Evolutionary conservation across 2,888 invertebrate species (phyloP).

Genomic region (Leptura quadrifasciata): DNA sequence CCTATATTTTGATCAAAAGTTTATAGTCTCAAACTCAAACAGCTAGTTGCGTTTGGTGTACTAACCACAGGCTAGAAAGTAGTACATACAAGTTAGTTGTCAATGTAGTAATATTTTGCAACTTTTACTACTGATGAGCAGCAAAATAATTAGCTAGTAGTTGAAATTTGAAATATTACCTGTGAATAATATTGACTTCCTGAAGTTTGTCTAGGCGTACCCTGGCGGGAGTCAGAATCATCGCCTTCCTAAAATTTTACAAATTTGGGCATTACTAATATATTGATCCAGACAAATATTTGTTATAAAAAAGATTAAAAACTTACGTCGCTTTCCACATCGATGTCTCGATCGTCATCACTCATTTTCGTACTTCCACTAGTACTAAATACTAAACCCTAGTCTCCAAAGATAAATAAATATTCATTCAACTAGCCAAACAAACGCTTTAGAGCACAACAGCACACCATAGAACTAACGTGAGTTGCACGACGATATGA

Average conservation of each 20-base stretch:
- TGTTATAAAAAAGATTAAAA: slow-evolving; percentile 44
- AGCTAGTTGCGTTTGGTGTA: not conserved
- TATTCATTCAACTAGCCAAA: slow-evolving; percentile 24
- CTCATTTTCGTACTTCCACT: slow-evolving; percentile 79
- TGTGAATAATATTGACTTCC: slow-evolving; percentile 86
- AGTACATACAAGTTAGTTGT: not conserved
- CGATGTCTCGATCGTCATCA: slow-evolving; percentile 96
- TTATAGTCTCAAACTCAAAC: not conserved
- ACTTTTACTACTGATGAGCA: slow-evolving; percentile 1
- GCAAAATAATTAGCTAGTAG: not conserved
- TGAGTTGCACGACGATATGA: slow-evolving; percentile 12
- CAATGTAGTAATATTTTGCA: slow-evolving; percentile 13
- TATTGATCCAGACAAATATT: slow-evolving; percentile 41
- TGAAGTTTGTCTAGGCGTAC: slow-evolving; percentile 77
- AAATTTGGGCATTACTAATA: slow-evolving; percentile 45
- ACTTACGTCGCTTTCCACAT: slow-evolving; percentile 96
- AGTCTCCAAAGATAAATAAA: slow-evolving; percentile 8
- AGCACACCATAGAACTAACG: slow-evolving; percentile 15
- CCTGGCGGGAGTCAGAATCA: slow-evolving; percentile 84
- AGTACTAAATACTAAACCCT: not conserved
- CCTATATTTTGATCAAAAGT: not conserved
- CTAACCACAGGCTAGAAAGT: slow-evolving; percentile 6
- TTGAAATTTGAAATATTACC: slow-evolving; percentile 74
- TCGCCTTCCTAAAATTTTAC: slow-evolving; percentile 82
- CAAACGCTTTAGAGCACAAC: slow-evolving; percentile 4